phyloP scores from a whole-genome alignment of 1,140 invertebrate genomes.

The Halesus radiatus region DNA sequence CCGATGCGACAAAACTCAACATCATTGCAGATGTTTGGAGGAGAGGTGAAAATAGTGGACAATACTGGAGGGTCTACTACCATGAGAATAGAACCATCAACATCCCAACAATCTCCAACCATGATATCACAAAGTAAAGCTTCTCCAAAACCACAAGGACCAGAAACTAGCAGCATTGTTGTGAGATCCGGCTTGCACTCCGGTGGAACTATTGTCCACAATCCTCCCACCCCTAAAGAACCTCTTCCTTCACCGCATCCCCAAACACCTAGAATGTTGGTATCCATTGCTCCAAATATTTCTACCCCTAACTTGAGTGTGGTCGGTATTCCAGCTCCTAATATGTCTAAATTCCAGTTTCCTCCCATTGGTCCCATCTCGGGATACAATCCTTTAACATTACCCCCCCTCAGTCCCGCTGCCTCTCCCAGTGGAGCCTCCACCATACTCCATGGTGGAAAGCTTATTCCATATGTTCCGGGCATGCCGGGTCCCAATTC shows the following conservation, averaged over 20 bases:
- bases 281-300: conserved; percentile 72
- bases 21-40: conserved; percentile 82
- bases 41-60: conserved; percentile 81
- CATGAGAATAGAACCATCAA: conserved; percentile 77
- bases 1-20: conserved; percentile 69
- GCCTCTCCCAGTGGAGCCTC: conserved; percentile 66
- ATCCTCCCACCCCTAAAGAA: conserved; percentile 71
- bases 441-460: conserved; percentile 78
- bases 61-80: conserved; percentile 78
- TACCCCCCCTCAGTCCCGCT: conserved; percentile 68
- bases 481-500: conserved; percentile 88
- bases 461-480: conserved; percentile 84
- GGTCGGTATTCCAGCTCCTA: conserved; percentile 61
- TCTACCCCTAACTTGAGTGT: conserved; percentile 73
- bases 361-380: conserved; percentile 76
- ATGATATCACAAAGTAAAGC: conserved; percentile 67
- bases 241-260: conserved; percentile 64
- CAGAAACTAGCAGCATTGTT: conserved; percentile 74
- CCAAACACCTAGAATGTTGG: conserved; percentile 72
- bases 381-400: conserved; percentile 79
- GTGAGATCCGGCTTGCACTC: conserved; percentile 82
- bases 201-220: conserved; percentile 80
- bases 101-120: conserved; percentile 69
- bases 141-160: conserved; percentile 65
- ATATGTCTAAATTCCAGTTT: conserved; percentile 73